Percentiles rank a stretch among this genome's conserved stretches.
Conservation (phyloP, 1,140 invertebrate genomes). For the Periplaneta americana region DNA sequence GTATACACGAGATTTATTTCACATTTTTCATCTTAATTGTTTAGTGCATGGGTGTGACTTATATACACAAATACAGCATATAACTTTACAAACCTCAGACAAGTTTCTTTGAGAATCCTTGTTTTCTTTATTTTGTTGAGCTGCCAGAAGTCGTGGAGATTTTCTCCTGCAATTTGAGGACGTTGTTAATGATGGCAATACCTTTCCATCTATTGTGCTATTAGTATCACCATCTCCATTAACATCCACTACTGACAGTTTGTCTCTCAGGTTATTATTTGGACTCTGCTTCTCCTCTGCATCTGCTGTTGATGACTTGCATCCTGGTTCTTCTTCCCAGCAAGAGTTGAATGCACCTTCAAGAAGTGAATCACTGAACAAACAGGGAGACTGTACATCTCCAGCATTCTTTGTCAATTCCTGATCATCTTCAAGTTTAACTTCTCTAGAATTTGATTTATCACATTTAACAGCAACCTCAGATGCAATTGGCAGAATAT, state of each 20-base stretch:
- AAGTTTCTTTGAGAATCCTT: background rate
- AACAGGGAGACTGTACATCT: background rate
- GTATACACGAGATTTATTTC: no score
- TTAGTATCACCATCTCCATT: background rate
- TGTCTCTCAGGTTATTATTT: background rate
- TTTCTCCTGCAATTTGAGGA: background rate
- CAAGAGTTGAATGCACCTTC: background rate
- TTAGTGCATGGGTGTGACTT: no score
- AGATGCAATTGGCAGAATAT: background rate
- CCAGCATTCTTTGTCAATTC: background rate
- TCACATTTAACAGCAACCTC: background rate
- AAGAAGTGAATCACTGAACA: background rate
- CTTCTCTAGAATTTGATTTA: background rate
- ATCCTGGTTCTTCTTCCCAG: background rate
- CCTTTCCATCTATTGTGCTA: background rate
- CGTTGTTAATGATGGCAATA: no score
- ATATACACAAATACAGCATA: no score
- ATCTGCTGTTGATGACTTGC: background rate
- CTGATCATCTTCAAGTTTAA: background rate
- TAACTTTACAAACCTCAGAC: background rate
- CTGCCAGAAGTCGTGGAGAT: background rate
- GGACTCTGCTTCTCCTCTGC: no score
- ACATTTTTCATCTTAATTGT: no score
- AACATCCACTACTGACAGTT: background rate
- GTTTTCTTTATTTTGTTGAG: background rate